A percentile compares a stretch with the other conserved stretches of the same genome.
These are phyloP conservation scores for Venturia canescens DNA, from an alignment of 1,140 invertebrate species.

Conservation along the genomic window DNA sequence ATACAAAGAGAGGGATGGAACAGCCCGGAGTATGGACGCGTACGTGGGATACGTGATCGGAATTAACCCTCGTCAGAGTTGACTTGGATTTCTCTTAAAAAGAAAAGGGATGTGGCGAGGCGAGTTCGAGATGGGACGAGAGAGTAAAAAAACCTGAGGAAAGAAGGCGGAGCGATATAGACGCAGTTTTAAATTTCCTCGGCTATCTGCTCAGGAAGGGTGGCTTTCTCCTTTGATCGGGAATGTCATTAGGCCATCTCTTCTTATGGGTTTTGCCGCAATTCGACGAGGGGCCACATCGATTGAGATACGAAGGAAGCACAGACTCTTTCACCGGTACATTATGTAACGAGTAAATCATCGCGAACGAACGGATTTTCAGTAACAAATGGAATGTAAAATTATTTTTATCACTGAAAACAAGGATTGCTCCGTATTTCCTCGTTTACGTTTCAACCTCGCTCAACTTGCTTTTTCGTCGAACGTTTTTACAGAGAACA, in stretches of 20 bases:
- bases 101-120: constrained; percentile 18
- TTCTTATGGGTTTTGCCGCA: constrained; percentile 51
- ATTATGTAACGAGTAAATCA: constrained; percentile 30
- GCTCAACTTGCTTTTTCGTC: no score
- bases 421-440: no score
- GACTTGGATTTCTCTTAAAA: constrained; percentile 57
- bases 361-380: constrained; percentile 8
- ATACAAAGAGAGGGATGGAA: background rate
- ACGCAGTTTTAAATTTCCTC: constrained; percentile 71
- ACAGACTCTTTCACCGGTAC: background rate
- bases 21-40: constrained; percentile 43
- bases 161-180: constrained; percentile 57
- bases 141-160: constrained; percentile 36
- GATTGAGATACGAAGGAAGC: constrained; percentile 40
- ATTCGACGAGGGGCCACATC: constrained; percentile 39
- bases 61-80: constrained; percentile 69
- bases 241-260: constrained; percentile 67
- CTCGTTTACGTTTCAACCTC: no score
- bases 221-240: constrained; percentile 66
- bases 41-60: constrained; percentile 69
- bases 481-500: no score
- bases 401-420: no score
- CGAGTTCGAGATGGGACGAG: background rate
- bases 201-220: constrained; percentile 63
- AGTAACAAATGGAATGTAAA: no score